Conservation (phyloP, 2,113 vertebrate genomes). For the Centrocercus urophasianus region DNA sequence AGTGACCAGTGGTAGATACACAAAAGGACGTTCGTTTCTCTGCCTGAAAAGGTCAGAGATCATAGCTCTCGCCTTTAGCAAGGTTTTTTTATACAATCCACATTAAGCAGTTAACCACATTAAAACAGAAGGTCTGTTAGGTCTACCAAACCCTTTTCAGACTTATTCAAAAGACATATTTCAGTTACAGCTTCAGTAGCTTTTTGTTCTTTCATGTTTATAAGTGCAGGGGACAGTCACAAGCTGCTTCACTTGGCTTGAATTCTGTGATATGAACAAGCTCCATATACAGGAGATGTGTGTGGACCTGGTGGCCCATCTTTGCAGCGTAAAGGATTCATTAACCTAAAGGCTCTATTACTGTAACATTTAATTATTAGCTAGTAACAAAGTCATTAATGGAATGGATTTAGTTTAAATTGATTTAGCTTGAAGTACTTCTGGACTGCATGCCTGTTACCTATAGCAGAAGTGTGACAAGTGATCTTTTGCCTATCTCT, state of each 20-base stretch:
- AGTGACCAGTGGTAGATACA: background rate
- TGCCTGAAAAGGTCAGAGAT: background rate
- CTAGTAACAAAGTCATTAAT: background rate
- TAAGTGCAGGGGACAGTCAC: background rate
- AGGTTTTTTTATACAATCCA: background rate
- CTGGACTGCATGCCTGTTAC: background rate
- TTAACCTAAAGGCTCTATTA: background rate
- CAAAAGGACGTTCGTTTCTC: background rate
- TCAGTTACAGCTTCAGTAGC: background rate
- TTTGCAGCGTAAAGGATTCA: background rate
- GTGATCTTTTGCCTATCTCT: background rate
- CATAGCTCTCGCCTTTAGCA: background rate
- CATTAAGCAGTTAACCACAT: background rate
- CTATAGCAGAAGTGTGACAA: background rate
- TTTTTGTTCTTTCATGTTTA: background rate
- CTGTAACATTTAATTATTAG: background rate
- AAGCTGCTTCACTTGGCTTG: background rate
- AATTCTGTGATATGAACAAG: background rate
- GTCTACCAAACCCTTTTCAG: background rate
- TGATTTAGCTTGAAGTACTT: background rate
- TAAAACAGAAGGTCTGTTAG: background rate
- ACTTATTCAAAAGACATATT: background rate
- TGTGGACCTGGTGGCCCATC: background rate
- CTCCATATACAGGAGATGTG: background rate
- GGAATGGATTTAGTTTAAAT: background rate